These are phyloP conservation scores for Bombus consobrinus DNA, from an alignment of 1,140 invertebrate species.

Conservation along the genomic window DNA sequence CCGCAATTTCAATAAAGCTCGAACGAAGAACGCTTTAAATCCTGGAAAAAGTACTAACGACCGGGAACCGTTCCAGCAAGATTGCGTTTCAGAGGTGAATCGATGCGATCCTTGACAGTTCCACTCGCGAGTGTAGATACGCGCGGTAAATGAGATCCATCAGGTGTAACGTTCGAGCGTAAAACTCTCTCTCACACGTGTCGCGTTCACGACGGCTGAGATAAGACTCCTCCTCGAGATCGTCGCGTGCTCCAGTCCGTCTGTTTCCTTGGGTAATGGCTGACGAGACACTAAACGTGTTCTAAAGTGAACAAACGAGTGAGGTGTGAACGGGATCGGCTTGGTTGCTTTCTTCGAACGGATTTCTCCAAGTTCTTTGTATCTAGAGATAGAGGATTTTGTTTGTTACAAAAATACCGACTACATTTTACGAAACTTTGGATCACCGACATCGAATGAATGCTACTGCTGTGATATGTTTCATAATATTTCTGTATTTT, in stretches of 20 bases:
- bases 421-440: no score
- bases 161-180: slow-evolving; percentile 16
- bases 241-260: slow-evolving; percentile 5
- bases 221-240: background rate
- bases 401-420: background rate
- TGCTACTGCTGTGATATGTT: no score
- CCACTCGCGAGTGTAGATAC: background rate
- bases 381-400: background rate
- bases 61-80: slow-evolving; percentile 1
- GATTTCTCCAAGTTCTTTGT: background rate
- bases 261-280: background rate
- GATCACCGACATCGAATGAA: no score
- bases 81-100: background rate
- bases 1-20: slow-evolving; percentile 13
- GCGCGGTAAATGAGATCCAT: slow-evolving; percentile 25
- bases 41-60: slow-evolving; percentile 36
- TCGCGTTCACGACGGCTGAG: slow-evolving; percentile 12
- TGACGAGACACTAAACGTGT: background rate
- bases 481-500: no score
- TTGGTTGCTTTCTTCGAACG: background rate
- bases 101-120: slow-evolving; percentile 37
- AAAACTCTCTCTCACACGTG: slow-evolving; percentile 17
- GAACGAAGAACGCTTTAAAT: slow-evolving; percentile 17
- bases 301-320: no score
- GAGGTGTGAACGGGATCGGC: background rate